Conservation (phyloP, 2,113 vertebrate species). For the Centropus bengalensis region DNA sequence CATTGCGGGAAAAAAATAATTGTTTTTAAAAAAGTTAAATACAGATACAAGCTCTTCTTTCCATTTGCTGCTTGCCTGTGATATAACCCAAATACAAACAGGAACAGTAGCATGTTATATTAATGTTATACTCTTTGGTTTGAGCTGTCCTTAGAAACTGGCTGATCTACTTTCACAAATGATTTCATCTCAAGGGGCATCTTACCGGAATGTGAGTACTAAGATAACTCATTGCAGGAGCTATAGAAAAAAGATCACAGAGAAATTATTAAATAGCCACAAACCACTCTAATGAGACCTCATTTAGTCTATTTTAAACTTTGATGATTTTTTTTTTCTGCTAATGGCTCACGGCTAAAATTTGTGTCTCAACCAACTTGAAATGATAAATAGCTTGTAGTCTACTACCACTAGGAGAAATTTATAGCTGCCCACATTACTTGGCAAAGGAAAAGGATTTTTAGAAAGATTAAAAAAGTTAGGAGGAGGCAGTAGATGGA, state of each 20-base stretch:
- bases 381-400: constrained; percentile 17
- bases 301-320: not conserved
- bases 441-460: constrained; percentile 34
- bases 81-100: not conserved
- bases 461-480: not conserved
- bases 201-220: not conserved
- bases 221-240: not conserved
- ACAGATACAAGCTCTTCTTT: not conserved
- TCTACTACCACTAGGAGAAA: not conserved
- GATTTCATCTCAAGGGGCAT: not conserved
- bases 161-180: not conserved
- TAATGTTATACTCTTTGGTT: not conserved
- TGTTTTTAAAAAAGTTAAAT: not conserved
- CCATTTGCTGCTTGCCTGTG: not conserved
- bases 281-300: not conserved
- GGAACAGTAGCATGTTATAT: not conserved
- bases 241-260: not conserved
- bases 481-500: constrained; percentile 2
- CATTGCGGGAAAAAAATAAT: not conserved
- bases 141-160: not conserved
- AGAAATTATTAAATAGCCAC: not conserved
- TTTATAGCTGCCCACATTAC: constrained; percentile 37
- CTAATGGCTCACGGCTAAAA: not conserved
- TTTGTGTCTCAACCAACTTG: not conserved
- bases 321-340: not conserved